Base-by-base conservation (phyloP, 2,113 vertebrate species). In the Passer domesticus region DNA sequence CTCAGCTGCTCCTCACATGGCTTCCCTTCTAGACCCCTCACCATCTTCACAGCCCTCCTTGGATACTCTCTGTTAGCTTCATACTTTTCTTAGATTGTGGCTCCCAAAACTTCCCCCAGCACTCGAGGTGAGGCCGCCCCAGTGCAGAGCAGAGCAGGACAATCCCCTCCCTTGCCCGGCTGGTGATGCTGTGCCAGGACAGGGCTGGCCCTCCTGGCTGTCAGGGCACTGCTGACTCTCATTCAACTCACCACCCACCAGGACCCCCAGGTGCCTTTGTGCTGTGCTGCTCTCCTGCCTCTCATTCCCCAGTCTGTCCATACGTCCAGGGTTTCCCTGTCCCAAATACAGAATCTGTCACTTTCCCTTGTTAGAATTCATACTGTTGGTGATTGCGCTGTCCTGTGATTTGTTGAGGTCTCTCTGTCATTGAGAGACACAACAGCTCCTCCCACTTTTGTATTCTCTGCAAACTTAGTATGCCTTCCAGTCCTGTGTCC, bases 101-200 rank as follows among this genome's bases (percentile, higher is more conserved):
- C 15, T 3, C 5, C 28, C 46, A 41, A 7, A 83, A 13, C 14
- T 47, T 15, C 15, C 3, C 7, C 1, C 28, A 78, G 5, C 0
- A 27, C 10, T 69, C 0, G 1, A 46, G 39, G 20, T 41, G 78
- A 60, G 62, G 46, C 62, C 0, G 0, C 30, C 6, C 30, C 69
- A 52, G 37, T 1, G 2, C 33, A 53, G 28, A 60, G 59, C 33
- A 73, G 67, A 37, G 27, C 0, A 0, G 60, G 39, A 60, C 46
- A 53, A 15, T 47, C 11, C 9, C 20, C 13, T 53, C 11, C 24
- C 47, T 60, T 27, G 9, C 11, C 47, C 0, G 0, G 11, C 9
- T 82, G 59, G 11, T 0, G 2, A 17, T 82, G 53, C 69, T 67
- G 41, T 41, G 41, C 16, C 16, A 25, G 53, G 39, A 53, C 19